Conservation (phyloP, 2,888 invertebrate genomes). For the Drosophila flavopinicola region DNA sequence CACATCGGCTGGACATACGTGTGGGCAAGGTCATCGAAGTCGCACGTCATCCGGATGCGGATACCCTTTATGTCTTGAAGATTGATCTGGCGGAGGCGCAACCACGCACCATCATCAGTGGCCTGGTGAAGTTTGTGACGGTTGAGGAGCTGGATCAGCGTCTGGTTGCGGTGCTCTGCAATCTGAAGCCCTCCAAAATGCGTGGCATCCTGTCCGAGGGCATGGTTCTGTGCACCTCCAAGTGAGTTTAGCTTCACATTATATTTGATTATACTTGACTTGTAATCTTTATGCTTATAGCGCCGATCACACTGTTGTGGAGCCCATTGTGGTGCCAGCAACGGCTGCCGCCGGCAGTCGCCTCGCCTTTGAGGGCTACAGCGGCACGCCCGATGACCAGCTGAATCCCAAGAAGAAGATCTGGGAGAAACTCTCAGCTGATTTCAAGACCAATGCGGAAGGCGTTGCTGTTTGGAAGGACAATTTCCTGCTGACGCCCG, state of each 20-base stretch:
- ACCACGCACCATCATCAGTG: conserved; percentile 91
- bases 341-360: conserved; percentile 92
- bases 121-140: conserved; percentile 95
- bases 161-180: conserved; percentile 96
- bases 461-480: conserved; percentile 94
- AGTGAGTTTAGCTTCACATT: conserved; percentile 84
- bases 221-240: conserved; percentile 96
- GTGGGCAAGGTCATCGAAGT: conserved; percentile 94
- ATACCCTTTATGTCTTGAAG: conserved; percentile 95
- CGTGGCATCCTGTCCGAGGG: conserved; percentile 95
- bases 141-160: conserved; percentile 95
- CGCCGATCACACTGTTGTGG: conserved; percentile 92
- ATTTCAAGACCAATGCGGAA: conserved; percentile 89
- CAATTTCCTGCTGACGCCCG: conserved; percentile 89
- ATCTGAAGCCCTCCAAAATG: conserved; percentile 98
- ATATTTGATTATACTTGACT: fast-evolving
- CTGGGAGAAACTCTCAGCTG: conserved; percentile 96
- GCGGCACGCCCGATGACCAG: conserved; percentile 92
- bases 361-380: conserved; percentile 93
- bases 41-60: conserved; percentile 95
- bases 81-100: conserved; percentile 93
- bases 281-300: conserved; percentile 74
- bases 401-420: conserved; percentile 97
- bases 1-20: conserved; percentile 92
- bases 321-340: conserved; percentile 92